Base-by-base conservation (phyloP, 2,113 vertebrate species). In the Solea senegalensis region DNA sequence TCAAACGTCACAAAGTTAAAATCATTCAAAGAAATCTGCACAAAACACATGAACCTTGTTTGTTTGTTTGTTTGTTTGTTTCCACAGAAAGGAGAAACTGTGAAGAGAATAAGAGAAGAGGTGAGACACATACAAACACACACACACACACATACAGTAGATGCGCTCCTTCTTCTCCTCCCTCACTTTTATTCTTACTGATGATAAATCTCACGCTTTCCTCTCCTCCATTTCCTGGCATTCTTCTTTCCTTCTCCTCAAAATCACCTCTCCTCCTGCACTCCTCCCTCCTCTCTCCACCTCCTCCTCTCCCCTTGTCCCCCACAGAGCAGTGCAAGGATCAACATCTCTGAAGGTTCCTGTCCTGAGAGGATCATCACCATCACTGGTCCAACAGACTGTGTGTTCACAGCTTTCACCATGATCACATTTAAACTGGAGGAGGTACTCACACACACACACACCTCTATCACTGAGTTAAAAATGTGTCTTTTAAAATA, bases 101-200 rank as follows among this genome's bases (percentile, higher is more conserved):
- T 98, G 66, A 98, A 98, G 87, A 94, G 94, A 90, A 98, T 98
- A 93, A 92, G 96, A 86, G 96, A 98, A 76, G 96, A 97, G 95
- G 96, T 97, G 93, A 94, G 95, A 52, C 0, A 4, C 48, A 16
- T 10, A 11, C 15, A 9, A 26, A 13, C 14, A 4, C 3, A 14
- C 27, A 43, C 9, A n/a, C n/a, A n/a, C n/a, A n/a, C n/a, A n/a
- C n/a, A n/a, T n/a, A n/a, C n/a, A n/a, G n/a, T n/a, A 13, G 9
- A 13, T 27, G 44, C 16, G n/a, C 44, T 52, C 45, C 56, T 1
- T 57, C 60, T 52, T 41, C 28, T 27, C 48, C 11, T 52, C n/a
- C 64, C 41, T 26, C 50, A 21, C 21, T 21, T 21, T 21, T 1
- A 21, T 21, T 21, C 21, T 21, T 21, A 21, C 21, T 21, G 21